These are phyloP conservation scores for Panorpa germanica DNA, from an alignment of 2,888 invertebrate species.

Conservation along the genomic window DNA sequence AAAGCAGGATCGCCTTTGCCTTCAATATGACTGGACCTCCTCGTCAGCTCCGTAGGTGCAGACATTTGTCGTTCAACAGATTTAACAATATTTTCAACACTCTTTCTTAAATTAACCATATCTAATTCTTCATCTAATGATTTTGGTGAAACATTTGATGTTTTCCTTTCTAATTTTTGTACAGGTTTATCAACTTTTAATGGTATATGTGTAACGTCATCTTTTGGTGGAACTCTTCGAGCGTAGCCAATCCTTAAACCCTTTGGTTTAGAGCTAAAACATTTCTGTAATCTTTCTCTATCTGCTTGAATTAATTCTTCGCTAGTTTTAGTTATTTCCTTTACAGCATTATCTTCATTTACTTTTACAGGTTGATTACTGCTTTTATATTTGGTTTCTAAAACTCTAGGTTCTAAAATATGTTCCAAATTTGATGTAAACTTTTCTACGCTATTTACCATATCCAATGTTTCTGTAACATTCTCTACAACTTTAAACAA, in stretches of 20 bases:
- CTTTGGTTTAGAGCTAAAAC: too few relatives aligned
- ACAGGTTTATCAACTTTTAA: slow-evolving; percentile 7
- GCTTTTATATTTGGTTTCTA: too few relatives aligned
- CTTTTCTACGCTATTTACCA: too few relatives aligned
- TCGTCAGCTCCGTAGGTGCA: slow-evolving; percentile 4
- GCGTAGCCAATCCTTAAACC: slow-evolving; percentile 27
- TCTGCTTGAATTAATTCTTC: too few relatives aligned
- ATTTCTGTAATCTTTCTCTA: too few relatives aligned
- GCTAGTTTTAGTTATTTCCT: too few relatives aligned
- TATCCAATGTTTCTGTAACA: too few relatives aligned
- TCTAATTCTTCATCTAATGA: slow-evolving; percentile 10
- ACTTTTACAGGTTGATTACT: too few relatives aligned
- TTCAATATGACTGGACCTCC: slow-evolving; percentile 16
- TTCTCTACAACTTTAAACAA: too few relatives aligned
- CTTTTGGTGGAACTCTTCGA: slow-evolving; percentile 19
- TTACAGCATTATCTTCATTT: too few relatives aligned
- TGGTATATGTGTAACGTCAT: slow-evolving; percentile 11
- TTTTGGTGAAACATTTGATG: neutral
- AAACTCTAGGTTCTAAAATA: too few relatives aligned
- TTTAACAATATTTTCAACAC: slow-evolving; percentile 4
- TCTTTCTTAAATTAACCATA: neutral
- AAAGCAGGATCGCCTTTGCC: slow-evolving; percentile 48
- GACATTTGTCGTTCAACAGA: neutral
- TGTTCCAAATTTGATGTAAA: too few relatives aligned
- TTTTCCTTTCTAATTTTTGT: slow-evolving; percentile 1